Percentiles rank a stretch among this genome's conserved stretches.
Evolutionary conservation across 2,888 invertebrate species (phyloP).

Genomic region (Toxonevra muliebris): DNA sequence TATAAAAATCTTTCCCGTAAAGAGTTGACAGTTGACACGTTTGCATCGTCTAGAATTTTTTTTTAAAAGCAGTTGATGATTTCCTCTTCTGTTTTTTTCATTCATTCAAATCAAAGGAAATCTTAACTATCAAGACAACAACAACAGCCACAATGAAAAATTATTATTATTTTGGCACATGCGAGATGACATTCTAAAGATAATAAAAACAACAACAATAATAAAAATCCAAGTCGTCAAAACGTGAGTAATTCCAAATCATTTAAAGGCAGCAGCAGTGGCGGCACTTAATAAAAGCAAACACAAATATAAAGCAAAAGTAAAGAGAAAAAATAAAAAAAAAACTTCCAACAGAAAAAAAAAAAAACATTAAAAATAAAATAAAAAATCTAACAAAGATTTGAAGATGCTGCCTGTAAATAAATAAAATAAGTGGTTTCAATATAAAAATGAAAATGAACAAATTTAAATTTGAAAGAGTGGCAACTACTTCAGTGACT

Average conservation of each 20-base stretch:
- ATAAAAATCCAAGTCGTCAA: conserved; percentile 19
- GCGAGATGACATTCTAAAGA: conserved; percentile 33
- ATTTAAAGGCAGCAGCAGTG: conserved; percentile 19
- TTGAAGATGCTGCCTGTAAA: conserved; percentile 2
- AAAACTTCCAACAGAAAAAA: conserved; percentile 8
- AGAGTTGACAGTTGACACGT: background rate
- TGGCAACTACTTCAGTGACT: conserved; percentile 56
- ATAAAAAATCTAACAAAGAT: conserved; percentile 11
- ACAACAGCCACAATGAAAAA: background rate
- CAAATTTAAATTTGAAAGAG: conserved; percentile 28
- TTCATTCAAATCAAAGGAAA: background rate
- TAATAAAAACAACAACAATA: conserved; percentile 3
- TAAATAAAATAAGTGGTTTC: background rate
- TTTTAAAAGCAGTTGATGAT: conserved; percentile 1
- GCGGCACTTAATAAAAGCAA: conserved; percentile 39
- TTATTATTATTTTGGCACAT: conserved; percentile 32
- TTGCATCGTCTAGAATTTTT: background rate
- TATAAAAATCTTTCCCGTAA: background rate
- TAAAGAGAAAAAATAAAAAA: conserved; percentile 15
- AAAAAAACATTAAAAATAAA: conserved; percentile 14
- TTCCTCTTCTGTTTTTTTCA: background rate
- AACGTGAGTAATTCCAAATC: conserved; percentile 19
- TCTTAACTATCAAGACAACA: background rate
- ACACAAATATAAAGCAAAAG: conserved; percentile 29
- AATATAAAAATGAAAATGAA: conserved; percentile 7